Conservation (phyloP, 2,113 vertebrate species). For the Oxygymnocypris stewartii region DNA sequence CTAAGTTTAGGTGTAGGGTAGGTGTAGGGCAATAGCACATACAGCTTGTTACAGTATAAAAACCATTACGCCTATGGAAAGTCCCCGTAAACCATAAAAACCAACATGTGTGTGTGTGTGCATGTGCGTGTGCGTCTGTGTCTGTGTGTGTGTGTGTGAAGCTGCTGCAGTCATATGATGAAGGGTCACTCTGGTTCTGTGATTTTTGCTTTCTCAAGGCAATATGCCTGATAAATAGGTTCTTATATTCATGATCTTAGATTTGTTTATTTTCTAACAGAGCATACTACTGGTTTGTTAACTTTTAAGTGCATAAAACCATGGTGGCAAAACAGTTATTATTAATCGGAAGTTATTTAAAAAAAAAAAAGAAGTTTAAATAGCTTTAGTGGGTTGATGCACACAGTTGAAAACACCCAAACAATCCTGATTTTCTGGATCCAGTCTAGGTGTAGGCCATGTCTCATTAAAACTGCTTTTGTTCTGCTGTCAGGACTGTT, state of each 20-base stretch:
- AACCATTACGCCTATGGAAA: no score
- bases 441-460: neutral
- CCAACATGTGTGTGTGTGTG: no score
- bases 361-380: no score
- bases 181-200: slow-evolving; percentile 64
- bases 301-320: neutral
- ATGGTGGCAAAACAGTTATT: neutral
- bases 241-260: slow-evolving; percentile 38
- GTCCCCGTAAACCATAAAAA: no score
- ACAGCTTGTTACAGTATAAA: no score
- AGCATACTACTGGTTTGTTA: neutral
- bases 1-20: no score
- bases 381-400: neutral
- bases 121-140: slow-evolving; percentile 47
- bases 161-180: slow-evolving; percentile 75
- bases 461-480: neutral
- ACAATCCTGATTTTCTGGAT: neutral
- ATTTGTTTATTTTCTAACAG: neutral
- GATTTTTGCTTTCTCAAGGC: slow-evolving; percentile 60
- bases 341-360: neutral
- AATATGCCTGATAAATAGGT: slow-evolving; percentile 58
- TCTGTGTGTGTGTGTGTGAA: slow-evolving; percentile 47
- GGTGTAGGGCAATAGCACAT: no score
- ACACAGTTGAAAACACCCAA: neutral
- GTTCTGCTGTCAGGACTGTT: neutral